Evolutionary conservation across 2,797 vertebrate genomes (phyloP).

Genomic region (Austrolebias charrua): DNA sequence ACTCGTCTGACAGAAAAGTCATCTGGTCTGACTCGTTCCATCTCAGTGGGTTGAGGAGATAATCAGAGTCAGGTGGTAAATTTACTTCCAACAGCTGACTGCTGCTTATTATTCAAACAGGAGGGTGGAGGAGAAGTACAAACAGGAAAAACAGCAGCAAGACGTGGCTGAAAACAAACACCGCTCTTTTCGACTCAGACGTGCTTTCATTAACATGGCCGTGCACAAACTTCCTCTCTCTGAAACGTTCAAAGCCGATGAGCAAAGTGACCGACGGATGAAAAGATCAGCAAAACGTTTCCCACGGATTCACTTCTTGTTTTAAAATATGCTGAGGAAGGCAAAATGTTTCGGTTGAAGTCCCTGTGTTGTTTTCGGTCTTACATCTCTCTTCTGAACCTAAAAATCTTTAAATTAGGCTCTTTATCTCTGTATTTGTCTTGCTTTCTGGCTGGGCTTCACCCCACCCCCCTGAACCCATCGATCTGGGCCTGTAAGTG

Average conservation of each 20-base stretch:
- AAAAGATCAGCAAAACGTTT: slow-evolving; percentile 29
- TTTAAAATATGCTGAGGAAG: slow-evolving; percentile 23
- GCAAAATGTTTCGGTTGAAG: slow-evolving; percentile 17
- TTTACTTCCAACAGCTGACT: slow-evolving; percentile 55
- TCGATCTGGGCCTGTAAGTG: slow-evolving; percentile 60
- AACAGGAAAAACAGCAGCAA: slow-evolving; percentile 29
- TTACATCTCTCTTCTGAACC: slow-evolving; percentile 15
- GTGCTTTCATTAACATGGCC: slow-evolving; percentile 33
- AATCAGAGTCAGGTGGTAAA: slow-evolving; percentile 54
- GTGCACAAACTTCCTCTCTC: slow-evolving; percentile 33
- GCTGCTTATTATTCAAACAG: slow-evolving; percentile 64
- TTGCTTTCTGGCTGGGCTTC: slow-evolving; percentile 26
- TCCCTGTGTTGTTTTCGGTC: slow-evolving; percentile 3
- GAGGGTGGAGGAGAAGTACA: slow-evolving; percentile 44
- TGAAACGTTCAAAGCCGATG: slow-evolving; percentile 41
- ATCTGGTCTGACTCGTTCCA: not conserved
- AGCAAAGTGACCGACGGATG: slow-evolving; percentile 14
- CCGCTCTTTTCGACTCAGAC: slow-evolving; percentile 24
- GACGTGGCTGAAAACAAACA: slow-evolving; percentile 37
- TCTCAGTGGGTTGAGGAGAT: slow-evolving; percentile 20
- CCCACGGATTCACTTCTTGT: slow-evolving; percentile 25
- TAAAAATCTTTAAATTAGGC: slow-evolving; percentile 41
- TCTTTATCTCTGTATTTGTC: slow-evolving; percentile 32
- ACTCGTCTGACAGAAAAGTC: not conserved
- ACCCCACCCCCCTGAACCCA: slow-evolving; percentile 24